Percentiles rank a stretch among this genome's conserved stretches.
These are phyloP conservation scores for Galerucella nymphaeae DNA, from an alignment of 2,888 invertebrate species.

Conservation along the genomic window DNA sequence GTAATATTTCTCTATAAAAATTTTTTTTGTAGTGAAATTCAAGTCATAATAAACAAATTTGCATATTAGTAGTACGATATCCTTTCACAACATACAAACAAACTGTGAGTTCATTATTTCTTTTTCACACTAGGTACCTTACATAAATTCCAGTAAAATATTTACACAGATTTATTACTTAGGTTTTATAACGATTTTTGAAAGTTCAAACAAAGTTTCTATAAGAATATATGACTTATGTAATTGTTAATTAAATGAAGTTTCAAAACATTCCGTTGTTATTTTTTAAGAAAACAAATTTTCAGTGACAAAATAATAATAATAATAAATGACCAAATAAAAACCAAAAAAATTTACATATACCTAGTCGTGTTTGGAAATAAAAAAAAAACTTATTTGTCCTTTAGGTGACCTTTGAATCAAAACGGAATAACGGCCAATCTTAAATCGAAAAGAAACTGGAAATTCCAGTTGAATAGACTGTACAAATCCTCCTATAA, in stretches of 20 bases:
- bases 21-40: no score
- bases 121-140: background rate
- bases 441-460: constrained; percentile 3
- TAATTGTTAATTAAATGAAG: no score
- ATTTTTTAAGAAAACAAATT: background rate
- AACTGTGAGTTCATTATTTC: background rate
- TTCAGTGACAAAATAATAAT: no score
- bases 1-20: background rate
- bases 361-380: background rate
- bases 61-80: background rate
- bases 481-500: background rate
- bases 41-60: no score
- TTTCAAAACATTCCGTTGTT: no score
- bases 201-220: no score
- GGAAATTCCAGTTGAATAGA: constrained; percentile 6
- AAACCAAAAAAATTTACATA: background rate
- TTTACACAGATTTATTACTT: background rate
- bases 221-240: no score
- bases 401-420: background rate
- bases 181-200: no score
- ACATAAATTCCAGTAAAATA: background rate
- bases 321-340: no score
- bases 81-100: background rate
- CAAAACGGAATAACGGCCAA: background rate
- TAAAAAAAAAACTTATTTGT: background rate